Evolutionary conservation across 2,888 invertebrate genomes (phyloP), one percentile per base, ranked within the genome.

Genomic region (Dicycla oo): DNA sequence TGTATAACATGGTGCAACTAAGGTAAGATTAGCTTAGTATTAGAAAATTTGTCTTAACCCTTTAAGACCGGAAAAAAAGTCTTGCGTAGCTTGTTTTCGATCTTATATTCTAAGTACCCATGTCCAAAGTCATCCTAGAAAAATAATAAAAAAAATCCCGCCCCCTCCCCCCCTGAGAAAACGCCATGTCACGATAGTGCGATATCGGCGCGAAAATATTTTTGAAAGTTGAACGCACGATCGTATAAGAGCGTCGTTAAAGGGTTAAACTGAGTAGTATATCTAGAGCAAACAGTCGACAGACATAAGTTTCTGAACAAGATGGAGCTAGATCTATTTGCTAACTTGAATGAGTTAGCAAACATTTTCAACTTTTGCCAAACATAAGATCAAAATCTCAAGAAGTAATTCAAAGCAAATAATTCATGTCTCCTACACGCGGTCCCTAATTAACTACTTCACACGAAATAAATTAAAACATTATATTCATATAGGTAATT

Each of bases 401-500:
- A 26, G 15, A 34, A 15, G 15, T n/a, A 34, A 15, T 15, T 47
- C n/a, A 62, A 62, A 68, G 40, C 38, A 26, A 69, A 68, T 40
- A 69, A 69, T 49, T 18, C 13, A 49, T 0, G 38, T 69, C 53
- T 15, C 7, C 3, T n/a, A 30, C 38, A 18, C 5, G n/a, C 0
- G 49, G 20, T 68, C 20, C 18, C 15, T 69, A 69, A 51, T 69
- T 40, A 51, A 30, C 26, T 15, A 51, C 49, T 69, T 69, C n/a
- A 40, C 69, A 40, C 26, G 18, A 68, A 51, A 68, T 69, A 26
- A 69, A 49, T 34, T 49, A 30, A 49, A 40, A 69, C 20, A 30
- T 40, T 23, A 51, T 68, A n/a, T 30, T 69, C 18, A 10, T 69
- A n/a, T 49, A 49, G 15, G 30, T 78, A 73, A 81, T 73, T 75